These are phyloP conservation scores for Achlya flavicornis DNA, from an alignment of 2,888 invertebrate genomes.

Conservation along the genomic window DNA sequence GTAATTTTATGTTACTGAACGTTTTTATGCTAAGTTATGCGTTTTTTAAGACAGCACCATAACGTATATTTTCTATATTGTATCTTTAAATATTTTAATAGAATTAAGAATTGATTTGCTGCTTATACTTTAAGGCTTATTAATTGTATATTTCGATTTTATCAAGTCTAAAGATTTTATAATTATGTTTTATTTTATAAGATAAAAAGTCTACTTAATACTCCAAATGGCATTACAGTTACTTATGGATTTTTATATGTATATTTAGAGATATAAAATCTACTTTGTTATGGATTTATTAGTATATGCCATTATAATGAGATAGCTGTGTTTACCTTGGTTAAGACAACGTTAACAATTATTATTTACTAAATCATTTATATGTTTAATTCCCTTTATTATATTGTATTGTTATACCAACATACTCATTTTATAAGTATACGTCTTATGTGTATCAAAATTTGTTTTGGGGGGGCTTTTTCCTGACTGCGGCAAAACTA, in stretches of 20 bases:
- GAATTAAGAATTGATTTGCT: not conserved
- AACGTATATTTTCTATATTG: not conserved
- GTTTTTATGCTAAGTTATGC: not conserved
- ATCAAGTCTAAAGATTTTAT: slow-evolving; percentile 15
- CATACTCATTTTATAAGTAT: no score
- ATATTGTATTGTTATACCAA: no score
- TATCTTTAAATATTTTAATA: slow-evolving; percentile 8
- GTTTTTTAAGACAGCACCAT: slow-evolving; percentile 7
- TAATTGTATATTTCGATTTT: slow-evolving; percentile 20
- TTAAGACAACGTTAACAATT: slow-evolving; percentile 8
- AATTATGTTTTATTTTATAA: slow-evolving; percentile 23
- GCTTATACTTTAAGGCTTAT: no score
- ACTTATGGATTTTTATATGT: slow-evolving; percentile 67
- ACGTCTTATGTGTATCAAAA: no score
- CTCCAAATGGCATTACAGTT: slow-evolving; percentile 68
- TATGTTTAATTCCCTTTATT: no score
- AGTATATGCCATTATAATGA: slow-evolving; percentile 33
- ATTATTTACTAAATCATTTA: not conserved
- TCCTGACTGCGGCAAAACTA: no score
- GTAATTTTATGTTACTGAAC: no score
- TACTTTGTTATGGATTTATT: slow-evolving; percentile 31
- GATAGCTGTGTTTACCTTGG: slow-evolving; percentile 23
- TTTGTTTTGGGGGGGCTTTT: no score
- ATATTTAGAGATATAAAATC: slow-evolving; percentile 61
- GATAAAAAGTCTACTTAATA: slow-evolving; percentile 30